phyloP scores from a whole-genome alignment of 2,888 invertebrate genomes.

The Thelaira solivaga region DNA sequence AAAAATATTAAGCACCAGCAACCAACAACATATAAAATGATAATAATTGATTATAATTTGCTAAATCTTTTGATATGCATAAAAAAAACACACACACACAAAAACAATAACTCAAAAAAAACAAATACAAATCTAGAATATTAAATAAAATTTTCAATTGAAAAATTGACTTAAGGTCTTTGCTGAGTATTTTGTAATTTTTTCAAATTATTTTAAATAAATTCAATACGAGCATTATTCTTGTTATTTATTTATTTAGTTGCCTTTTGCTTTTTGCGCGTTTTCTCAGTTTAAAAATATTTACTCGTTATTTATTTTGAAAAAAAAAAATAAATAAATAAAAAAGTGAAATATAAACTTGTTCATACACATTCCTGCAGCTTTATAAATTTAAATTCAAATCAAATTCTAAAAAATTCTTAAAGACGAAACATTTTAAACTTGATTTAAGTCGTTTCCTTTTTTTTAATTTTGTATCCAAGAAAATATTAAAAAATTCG shows the following conservation, averaged over 20 bases:
- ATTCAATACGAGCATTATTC: constrained; percentile 7
- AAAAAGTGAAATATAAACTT: background rate
- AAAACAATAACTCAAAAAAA: background rate
- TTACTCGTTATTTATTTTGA: too few species aligned
- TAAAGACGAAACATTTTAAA: too few species aligned
- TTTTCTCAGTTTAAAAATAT: background rate
- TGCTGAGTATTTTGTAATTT: background rate
- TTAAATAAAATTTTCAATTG: constrained; percentile 49
- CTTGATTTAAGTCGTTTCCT: too few species aligned
- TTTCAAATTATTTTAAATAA: constrained; percentile 30
- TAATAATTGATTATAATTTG: constrained; percentile 54
- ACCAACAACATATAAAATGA: constrained; percentile 4
- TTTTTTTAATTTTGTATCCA: too few species aligned
- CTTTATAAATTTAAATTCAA: too few species aligned
- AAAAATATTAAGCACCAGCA: constrained; percentile 5
- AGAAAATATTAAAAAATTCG: too few species aligned
- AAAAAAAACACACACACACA: background rate
- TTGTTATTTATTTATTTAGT: background rate
- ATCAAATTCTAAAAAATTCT: too few species aligned
- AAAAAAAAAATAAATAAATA: background rate
- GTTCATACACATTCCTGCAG: too few species aligned
- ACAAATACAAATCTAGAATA: constrained; percentile 31
- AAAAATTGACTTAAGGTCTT: constrained; percentile 47
- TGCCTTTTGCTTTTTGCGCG: background rate
- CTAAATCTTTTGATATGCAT: constrained; percentile 13